Evolutionary conservation across 2,888 invertebrate genomes (phyloP).

Genomic region (Xanthorhoe designata): DNA sequence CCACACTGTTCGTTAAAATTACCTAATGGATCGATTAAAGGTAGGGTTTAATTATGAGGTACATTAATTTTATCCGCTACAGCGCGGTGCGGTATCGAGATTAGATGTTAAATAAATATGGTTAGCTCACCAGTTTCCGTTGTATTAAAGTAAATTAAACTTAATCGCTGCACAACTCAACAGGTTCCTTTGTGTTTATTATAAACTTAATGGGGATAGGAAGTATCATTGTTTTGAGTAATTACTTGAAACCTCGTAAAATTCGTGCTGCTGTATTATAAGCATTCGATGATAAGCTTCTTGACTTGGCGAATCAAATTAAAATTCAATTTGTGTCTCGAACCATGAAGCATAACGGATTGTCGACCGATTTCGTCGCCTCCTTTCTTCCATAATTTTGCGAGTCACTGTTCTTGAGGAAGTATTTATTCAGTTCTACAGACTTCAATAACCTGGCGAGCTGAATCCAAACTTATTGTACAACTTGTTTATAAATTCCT

Average conservation of each 20-base stretch:
- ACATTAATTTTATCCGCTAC: conserved; percentile 59
- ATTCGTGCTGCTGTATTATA: conserved; percentile 74
- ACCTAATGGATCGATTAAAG: conserved; percentile 79
- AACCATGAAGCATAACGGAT: conserved; percentile 81
- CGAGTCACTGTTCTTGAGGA: conserved; percentile 68
- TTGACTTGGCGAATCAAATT: conserved; percentile 81
- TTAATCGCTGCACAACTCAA: conserved; percentile 34
- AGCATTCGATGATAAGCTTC: conserved; percentile 80
- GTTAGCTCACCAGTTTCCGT: conserved; percentile 26
- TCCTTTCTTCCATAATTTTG: conserved; percentile 78
- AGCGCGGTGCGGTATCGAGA: conserved; percentile 45
- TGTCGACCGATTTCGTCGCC: conserved; percentile 77
- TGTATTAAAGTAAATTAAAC: conserved; percentile 27
- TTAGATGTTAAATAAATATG: conserved; percentile 40
- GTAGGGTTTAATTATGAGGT: conserved; percentile 69
- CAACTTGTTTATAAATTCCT: conserved; percentile 46
- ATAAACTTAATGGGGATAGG: conserved; percentile 33
- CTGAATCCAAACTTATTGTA: conserved; percentile 41
- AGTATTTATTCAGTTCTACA: conserved; percentile 64
- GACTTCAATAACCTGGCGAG: conserved; percentile 51
- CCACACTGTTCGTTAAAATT: conserved; percentile 78
- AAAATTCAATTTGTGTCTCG: conserved; percentile 82
- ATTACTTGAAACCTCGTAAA: conserved; percentile 68
- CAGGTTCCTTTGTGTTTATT: conserved; percentile 37
- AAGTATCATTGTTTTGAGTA: conserved; percentile 49